A percentile compares a stretch with the other conserved stretches of the same genome.
Conservation (phyloP, 2,113 vertebrate genomes). For the Anseranas semipalmata region DNA sequence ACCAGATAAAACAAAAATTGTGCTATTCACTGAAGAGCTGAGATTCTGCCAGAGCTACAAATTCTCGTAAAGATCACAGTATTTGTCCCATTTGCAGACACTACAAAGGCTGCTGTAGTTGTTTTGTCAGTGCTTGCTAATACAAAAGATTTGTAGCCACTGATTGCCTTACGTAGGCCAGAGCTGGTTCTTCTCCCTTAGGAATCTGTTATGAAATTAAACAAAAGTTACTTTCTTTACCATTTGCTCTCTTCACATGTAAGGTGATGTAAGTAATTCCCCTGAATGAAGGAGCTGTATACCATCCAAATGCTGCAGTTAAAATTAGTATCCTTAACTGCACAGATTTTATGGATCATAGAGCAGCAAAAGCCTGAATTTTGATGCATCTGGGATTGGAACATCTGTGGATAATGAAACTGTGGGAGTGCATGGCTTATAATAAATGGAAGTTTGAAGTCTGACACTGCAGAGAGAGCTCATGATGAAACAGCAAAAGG, state of each 20-base stretch:
- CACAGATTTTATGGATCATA: neutral
- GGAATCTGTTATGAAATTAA: neutral
- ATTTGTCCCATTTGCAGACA: slow-evolving; percentile 11
- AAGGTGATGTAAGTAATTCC: neutral
- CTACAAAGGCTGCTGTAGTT: neutral
- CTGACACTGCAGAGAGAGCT: neutral
- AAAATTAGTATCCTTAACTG: slow-evolving; percentile 10
- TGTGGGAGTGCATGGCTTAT: neutral
- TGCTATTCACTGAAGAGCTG: neutral
- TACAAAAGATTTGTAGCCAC: neutral
- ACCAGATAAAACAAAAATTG: neutral
- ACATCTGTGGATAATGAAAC: neutral
- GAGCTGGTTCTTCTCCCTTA: neutral
- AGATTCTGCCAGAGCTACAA: slow-evolving; percentile 7
- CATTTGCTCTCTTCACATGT: neutral
- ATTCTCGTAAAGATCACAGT: neutral
- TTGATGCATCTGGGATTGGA: neutral
- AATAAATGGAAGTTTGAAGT: neutral
- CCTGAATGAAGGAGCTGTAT: neutral
- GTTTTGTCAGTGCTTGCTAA: neutral
- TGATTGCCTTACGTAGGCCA: neutral
- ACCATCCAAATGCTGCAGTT: neutral
- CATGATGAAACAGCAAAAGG: neutral
- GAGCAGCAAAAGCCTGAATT: neutral
- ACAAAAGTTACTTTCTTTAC: neutral